Conservation (phyloP, 1,140 invertebrate species). For the Leptinotarsa texana region DNA sequence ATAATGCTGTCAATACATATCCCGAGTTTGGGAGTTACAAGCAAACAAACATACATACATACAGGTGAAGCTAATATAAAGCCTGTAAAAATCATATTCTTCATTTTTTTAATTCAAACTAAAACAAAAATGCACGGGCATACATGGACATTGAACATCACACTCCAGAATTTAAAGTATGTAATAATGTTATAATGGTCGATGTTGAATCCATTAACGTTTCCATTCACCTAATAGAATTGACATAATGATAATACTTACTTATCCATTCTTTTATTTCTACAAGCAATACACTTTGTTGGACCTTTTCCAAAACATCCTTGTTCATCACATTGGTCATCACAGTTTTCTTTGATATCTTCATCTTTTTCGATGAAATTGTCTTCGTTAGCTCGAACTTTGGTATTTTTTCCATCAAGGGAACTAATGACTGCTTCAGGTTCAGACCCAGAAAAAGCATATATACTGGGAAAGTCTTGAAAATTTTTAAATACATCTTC, state of each 20-base stretch:
- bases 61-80: no score
- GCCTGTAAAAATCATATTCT: no score
- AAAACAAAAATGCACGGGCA: no score
- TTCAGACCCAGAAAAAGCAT: constrained; percentile 70
- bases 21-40: no score
- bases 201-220: no score
- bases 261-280: constrained; percentile 78
- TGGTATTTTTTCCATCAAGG: constrained; percentile 64
- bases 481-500: constrained; percentile 59
- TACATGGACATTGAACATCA: no score
- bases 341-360: constrained; percentile 73
- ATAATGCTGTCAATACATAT: no score
- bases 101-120: no score
- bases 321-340: constrained; percentile 79
- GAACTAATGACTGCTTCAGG: constrained; percentile 69
- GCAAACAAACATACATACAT: no score
- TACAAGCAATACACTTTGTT: constrained; percentile 78
- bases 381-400: constrained; percentile 49
- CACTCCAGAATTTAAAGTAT: no score
- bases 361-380: constrained; percentile 60
- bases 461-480: constrained; percentile 72
- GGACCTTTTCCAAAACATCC: constrained; percentile 83
- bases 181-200: no score
- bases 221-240: no score
- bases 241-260: constrained; percentile 55